Evolutionary conservation across 1,140 invertebrate genomes (phyloP), one percentile per base, ranked within the genome.

Genomic region (Eurosta solidaginis): DNA sequence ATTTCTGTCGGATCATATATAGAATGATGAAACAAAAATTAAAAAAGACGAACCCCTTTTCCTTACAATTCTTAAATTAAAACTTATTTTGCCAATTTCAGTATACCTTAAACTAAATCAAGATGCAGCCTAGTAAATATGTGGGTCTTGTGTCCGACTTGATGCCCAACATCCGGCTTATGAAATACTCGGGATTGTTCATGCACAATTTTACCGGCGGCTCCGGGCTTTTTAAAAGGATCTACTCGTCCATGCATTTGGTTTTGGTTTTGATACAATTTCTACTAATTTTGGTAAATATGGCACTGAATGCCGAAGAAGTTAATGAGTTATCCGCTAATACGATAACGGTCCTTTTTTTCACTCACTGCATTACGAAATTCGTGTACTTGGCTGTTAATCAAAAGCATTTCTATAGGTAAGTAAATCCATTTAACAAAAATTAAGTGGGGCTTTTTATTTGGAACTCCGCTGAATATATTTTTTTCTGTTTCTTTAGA

Each of bases 301-400:
- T 95, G 88, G 89, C 92, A 0, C 54, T 91, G 29, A 92, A 95
- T 84, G 90, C 91, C 2, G 92, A 92, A n/a, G 93, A 95, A 81
- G 93, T 94, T 0, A 94, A 95, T 83, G 93, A 94, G 85, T 88
- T 95, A 54, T 94, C 94, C 0, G 93, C 93, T 1, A 94, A 94
- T 79, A 94, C 94, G 20, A 94, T 96, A 45, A 96, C 94, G 0
- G 90, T 93, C 2, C 89, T 95, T 6, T 95, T 95, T 88, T 95
- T 95, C 86, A 90, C 92, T 0, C 94, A 96, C 82, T 91, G 92
- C 50, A 87, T 95, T 14, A 93, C 94, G 12, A 95, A 96, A 85
- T 88, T 93, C 47, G 78, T 91, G 7, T 95, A 94, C 82, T 92
- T 95, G 81, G 93, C 92, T 0, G 81, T 93, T 1, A 91, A 92